Conservation (phyloP, 1,140 invertebrate species). For the Dreissena polymorpha region DNA sequence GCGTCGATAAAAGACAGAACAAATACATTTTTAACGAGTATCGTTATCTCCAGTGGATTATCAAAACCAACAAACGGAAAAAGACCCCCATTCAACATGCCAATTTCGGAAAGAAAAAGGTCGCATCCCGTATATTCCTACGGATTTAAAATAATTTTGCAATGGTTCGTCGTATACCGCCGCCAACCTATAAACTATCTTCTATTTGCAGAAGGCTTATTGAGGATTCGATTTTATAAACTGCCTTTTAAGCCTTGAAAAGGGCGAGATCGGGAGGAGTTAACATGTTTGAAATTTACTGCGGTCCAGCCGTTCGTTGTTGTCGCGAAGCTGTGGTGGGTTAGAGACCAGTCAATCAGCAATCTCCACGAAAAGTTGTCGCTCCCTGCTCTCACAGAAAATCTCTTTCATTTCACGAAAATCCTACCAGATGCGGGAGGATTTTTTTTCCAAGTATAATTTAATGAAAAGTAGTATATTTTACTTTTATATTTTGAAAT, state of each 20-base stretch:
- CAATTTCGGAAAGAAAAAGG: constrained; percentile 13
- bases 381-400: no score
- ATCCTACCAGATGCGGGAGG: no score
- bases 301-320: no score
- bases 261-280: no score
- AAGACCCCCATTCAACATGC: neutral
- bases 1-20: constrained; percentile 20
- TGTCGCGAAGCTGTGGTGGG: no score
- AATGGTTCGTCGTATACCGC: constrained; percentile 11
- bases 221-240: constrained; percentile 12
- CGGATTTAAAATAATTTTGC: constrained; percentile 26
- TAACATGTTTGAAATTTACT: no score
- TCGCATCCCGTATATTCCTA: constrained; percentile 1
- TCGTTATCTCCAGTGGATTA: constrained; percentile 36
- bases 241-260: constrained; percentile 9
- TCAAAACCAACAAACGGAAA: constrained; percentile 9
- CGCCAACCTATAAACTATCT: constrained; percentile 7
- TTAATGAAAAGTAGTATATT: no score
- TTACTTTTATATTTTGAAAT: no score
- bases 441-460: no score
- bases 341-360: no score
- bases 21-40: constrained; percentile 24
- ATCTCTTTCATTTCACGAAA: no score
- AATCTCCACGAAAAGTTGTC: no score
- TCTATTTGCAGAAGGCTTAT: constrained; percentile 15